Base-by-base conservation (phyloP, 2,797 vertebrate genomes). In the Lacerta agilis region DNA sequence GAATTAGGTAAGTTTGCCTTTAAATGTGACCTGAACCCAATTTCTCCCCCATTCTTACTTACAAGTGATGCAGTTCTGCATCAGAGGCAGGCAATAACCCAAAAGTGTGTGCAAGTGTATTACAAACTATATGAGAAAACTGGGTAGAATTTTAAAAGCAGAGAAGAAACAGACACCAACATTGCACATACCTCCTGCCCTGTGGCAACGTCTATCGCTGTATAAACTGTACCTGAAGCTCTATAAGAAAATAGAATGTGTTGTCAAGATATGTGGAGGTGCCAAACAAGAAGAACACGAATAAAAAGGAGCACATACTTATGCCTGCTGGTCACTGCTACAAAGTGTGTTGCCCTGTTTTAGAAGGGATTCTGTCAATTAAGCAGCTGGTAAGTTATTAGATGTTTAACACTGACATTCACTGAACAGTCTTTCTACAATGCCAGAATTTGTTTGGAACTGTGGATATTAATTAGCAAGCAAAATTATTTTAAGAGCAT, bases 181-280 rank as follows among this genome's bases (percentile, higher is more conserved):
- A 83, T 0, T 67, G 80, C 45, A 83, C 95, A 95, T 88, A 99
- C 99, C 97, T 99, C 99, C 93, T 99, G 98, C 91, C 98, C 99
- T 0, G 98, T 99, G 86, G 98, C 98, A 1, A 99, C 98, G 95
- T 99, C 99, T 69, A 99, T 98, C 3, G 99, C 99, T 67, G 98
- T 99, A 94, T 99, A 99, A 95, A 99, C 99, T 72, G 99, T 99
- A 92, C 99, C 99, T 0, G 98, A 99, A 1, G 99, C 99, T 96
- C 98, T 99, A 94, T 11, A 85, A 90, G 95, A 92, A 96, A 85
- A 94, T 29, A 49, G 79, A 41, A 91, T 75, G 1, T 89, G 75
- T 15, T 83, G 41, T 0, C 1, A 58, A 89, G 75, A 88, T 85
- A 2, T 41, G 49, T 93, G 80, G 61, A 87, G 69, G 0, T 0